Conservation (phyloP, 2,113 vertebrate genomes). For the Pygoscelis adeliae region DNA sequence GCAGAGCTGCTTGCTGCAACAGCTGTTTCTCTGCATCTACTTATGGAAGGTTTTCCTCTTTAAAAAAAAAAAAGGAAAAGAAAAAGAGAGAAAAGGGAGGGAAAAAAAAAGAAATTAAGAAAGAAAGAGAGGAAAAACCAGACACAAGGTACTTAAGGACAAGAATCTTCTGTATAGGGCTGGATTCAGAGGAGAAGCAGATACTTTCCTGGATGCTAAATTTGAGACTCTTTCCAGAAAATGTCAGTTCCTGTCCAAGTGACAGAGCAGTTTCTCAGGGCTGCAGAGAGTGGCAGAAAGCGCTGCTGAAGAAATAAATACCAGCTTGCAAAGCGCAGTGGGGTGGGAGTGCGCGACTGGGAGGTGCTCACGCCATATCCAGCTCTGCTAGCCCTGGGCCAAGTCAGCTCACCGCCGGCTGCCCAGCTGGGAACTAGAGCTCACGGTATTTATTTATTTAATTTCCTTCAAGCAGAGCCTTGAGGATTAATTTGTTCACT, state of each 20-base stretch:
- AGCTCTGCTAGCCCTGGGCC: neutral
- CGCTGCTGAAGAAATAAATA: neutral
- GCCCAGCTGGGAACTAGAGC: neutral
- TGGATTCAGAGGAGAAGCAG: neutral
- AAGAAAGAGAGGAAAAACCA: neutral
- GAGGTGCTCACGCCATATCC: rapidly evolving
- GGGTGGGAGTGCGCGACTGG: rapidly evolving
- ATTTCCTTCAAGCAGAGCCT: neutral
- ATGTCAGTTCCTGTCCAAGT: conserved; percentile 45
- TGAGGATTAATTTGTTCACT: neutral
- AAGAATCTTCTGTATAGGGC: neutral
- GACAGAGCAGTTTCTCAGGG: conserved; percentile 40
- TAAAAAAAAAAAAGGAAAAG: neutral
- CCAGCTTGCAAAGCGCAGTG: rapidly evolving
- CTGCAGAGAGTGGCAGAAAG: neutral
- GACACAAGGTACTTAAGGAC: neutral
- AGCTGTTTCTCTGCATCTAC: conserved; percentile 3
- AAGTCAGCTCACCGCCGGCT: neutral
- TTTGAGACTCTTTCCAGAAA: conserved; percentile 35
- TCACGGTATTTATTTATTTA: neutral
- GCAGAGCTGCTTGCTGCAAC: neutral
- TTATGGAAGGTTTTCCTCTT: neutral
- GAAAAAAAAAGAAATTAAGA: neutral
- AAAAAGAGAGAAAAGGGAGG: neutral
- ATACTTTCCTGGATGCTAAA: neutral